Conservation (phyloP, 2,888 invertebrate species). For the Cataglyphis cursor region DNA sequence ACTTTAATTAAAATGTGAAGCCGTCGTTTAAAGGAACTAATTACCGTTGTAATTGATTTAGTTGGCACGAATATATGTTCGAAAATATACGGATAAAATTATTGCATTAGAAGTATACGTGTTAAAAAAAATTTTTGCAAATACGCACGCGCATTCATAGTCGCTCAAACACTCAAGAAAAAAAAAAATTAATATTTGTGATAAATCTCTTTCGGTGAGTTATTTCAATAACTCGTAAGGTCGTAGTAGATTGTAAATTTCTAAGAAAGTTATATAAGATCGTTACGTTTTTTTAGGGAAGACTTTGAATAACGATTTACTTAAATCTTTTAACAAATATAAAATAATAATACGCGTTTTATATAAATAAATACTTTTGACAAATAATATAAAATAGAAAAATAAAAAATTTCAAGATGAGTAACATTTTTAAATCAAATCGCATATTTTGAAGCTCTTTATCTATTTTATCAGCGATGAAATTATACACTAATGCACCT, state of each 20-base stretch:
- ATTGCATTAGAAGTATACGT: neutral
- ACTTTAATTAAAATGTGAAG: slow-evolving; percentile 45
- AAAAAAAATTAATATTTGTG: neutral
- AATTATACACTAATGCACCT: neutral
- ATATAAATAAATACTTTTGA: slow-evolving; percentile 9
- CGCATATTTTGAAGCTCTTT: neutral
- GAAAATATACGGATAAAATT: neutral
- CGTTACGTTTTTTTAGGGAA: neutral
- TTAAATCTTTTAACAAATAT: neutral
- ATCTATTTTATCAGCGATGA: neutral
- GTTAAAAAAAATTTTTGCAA: slow-evolving; percentile 3
- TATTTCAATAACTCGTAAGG: neutral
- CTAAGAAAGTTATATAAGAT: neutral
- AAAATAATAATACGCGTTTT: slow-evolving; percentile 9
- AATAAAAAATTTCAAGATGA: neutral
- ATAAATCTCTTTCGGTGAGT: neutral
- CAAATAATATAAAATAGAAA: neutral
- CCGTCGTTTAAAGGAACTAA: slow-evolving; percentile 23
- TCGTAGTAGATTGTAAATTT: neutral
- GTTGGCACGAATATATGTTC: neutral
- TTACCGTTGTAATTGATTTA: slow-evolving; percentile 46
- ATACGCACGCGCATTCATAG: neutral
- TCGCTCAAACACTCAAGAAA: too few species aligned
- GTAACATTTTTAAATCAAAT: neutral
- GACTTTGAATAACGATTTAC: neutral